phyloP scores from a whole-genome alignment of 2,888 invertebrate genomes.

The Plemyria rubiginata region DNA sequence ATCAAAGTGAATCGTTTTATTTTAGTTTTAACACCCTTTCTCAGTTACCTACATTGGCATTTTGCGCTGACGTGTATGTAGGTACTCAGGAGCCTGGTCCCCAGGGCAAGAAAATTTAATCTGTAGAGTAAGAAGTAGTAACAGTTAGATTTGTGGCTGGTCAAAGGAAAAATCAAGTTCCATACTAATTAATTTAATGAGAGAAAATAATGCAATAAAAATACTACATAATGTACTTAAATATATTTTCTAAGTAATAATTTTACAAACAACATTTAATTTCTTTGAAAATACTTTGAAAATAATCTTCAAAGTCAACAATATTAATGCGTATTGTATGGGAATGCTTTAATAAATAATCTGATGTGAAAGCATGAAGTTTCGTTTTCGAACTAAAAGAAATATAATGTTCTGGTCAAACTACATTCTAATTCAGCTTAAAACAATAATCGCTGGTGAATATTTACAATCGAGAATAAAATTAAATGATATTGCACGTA shows the following conservation, averaged over 20 bases:
- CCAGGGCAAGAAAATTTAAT: too few species aligned
- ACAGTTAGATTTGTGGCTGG: too few species aligned
- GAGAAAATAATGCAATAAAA: slow-evolving; percentile 83
- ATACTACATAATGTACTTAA: slow-evolving; percentile 68
- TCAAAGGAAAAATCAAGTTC: slow-evolving; percentile 22
- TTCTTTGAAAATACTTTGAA: slow-evolving; percentile 58
- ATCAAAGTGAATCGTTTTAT: slow-evolving; percentile 69
- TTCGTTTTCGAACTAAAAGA: slow-evolving; percentile 50
- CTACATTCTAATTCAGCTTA: slow-evolving; percentile 54
- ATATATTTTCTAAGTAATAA: slow-evolving; percentile 74
- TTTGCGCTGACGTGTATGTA: background rate
- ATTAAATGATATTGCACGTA: slow-evolving; percentile 74
- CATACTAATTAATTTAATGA: slow-evolving; percentile 70
- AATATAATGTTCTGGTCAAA: slow-evolving; percentile 50
- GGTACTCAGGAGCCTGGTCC: too few species aligned
- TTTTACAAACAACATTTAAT: slow-evolving; percentile 67
- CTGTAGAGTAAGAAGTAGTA: too few species aligned
- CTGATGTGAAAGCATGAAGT: slow-evolving; percentile 64
- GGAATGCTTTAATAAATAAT: slow-evolving; percentile 80
- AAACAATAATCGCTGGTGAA: slow-evolving; percentile 48
- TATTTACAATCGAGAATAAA: slow-evolving; percentile 71
- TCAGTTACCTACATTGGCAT: background rate
- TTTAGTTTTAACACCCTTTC: slow-evolving; percentile 30
- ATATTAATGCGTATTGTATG: slow-evolving; percentile 61
- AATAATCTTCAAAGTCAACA: slow-evolving; percentile 60